Conservation (phyloP, 2,113 vertebrate species). For the Amia ocellicauda region DNA sequence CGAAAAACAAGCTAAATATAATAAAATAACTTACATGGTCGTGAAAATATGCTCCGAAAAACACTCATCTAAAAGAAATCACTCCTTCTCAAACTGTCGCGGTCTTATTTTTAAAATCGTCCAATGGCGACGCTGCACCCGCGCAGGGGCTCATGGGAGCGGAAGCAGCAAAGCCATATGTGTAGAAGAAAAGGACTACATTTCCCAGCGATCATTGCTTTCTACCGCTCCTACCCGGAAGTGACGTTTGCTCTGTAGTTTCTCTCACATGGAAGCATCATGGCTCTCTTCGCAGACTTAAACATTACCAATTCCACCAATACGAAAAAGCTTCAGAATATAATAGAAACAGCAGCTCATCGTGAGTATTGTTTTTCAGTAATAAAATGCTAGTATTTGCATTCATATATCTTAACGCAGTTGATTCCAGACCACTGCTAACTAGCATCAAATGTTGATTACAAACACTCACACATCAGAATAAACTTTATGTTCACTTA, state of each 20-base stretch:
- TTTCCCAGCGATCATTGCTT: background rate
- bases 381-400: background rate
- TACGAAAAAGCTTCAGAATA: slow-evolving; percentile 29
- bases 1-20: too few relatives aligned
- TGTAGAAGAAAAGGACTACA: too few relatives aligned
- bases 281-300: slow-evolving; percentile 65
- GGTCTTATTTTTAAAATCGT: slow-evolving; percentile 28
- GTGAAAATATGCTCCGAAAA: too few relatives aligned
- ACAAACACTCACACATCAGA: background rate
- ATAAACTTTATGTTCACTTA: background rate
- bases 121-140: slow-evolving; percentile 10
- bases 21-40: too few relatives aligned
- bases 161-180: background rate
- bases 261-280: slow-evolving; percentile 29
- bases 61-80: background rate
- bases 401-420: background rate
- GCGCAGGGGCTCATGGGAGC: slow-evolving; percentile 21
- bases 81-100: slow-evolving; percentile 7
- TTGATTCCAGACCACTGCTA: background rate
- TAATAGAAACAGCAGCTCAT: slow-evolving; percentile 62
- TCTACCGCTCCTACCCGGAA: too few relatives aligned
- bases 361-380: slow-evolving; percentile 51
- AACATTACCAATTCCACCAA: slow-evolving; percentile 49
- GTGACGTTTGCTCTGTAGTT: too few relatives aligned
- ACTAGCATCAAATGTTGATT: background rate